A percentile compares a stretch with the other conserved stretches of the same genome.
phyloP scores from a whole-genome alignment of 2,888 invertebrate genomes.

The Melanophora roralis region DNA sequence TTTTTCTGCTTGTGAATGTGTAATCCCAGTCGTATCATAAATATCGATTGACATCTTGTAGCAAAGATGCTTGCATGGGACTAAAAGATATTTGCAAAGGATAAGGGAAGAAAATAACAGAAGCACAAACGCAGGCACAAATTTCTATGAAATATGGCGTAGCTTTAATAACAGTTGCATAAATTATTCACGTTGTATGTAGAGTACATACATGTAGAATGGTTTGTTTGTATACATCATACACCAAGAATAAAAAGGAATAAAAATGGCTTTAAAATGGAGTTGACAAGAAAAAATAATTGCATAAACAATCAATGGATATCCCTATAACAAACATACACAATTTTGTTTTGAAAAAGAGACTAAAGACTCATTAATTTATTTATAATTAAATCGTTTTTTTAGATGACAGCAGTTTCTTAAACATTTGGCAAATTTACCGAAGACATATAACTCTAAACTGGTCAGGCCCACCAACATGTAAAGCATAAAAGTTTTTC shows the following conservation, averaged over 20 bases:
- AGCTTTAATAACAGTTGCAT: slow-evolving; percentile 13
- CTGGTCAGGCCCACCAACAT: slow-evolving; percentile 37
- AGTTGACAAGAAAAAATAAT: not conserved
- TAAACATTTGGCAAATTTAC: not conserved
- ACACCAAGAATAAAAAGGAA: not conserved
- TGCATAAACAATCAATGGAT: no score
- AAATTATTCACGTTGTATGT: not conserved
- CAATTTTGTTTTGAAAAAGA: not conserved
- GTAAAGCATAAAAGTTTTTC: not conserved
- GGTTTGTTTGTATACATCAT: not conserved
- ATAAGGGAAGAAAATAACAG: not conserved
- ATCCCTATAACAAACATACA: no score
- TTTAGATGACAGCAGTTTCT: not conserved
- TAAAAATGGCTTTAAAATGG: not conserved
- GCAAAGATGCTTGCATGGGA: slow-evolving; percentile 31
- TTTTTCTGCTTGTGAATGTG: no score
- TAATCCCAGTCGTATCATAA: slow-evolving; percentile 39
- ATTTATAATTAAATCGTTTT: not conserved
- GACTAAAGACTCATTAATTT: no score
- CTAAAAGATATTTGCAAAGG: not conserved
- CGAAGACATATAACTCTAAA: slow-evolving; percentile 33
- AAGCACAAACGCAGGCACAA: not conserved
- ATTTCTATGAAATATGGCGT: not conserved
- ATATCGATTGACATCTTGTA: slow-evolving; percentile 54
- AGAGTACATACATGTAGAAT: no score